Conservation (phyloP, 2,797 vertebrate genomes). For the Galago senegalensis region DNA sequence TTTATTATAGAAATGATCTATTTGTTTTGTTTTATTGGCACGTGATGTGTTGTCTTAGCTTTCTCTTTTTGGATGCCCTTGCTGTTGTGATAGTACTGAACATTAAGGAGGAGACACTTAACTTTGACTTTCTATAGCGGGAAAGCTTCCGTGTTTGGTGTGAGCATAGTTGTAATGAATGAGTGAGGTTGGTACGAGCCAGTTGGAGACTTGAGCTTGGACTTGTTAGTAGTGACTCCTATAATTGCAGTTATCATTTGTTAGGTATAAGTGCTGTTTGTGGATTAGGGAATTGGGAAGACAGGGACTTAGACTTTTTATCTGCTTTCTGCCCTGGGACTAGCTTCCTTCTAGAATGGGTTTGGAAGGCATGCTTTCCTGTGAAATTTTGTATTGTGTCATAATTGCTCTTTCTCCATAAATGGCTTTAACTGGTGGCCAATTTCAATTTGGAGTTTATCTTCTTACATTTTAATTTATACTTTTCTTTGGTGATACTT, state of each 20-base stretch:
- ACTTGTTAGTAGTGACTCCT: background rate
- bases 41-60: background rate
- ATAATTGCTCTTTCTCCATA: background rate
- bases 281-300: background rate
- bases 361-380: background rate
- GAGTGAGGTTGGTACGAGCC: background rate
- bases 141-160: background rate
- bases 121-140: background rate
- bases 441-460: slow-evolving; percentile 25
- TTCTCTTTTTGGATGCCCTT: background rate
- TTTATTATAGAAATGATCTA: background rate
- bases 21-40: background rate
- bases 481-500: slow-evolving; percentile 1
- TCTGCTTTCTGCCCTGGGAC: background rate
- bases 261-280: background rate
- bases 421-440: background rate
- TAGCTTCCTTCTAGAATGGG: background rate
- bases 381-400: background rate
- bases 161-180: background rate
- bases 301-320: background rate
- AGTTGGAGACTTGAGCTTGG: background rate
- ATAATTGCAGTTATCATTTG: background rate
- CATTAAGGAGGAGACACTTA: background rate
- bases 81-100: background rate
- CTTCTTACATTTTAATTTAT: slow-evolving; percentile 3